phyloP scores from a whole-genome alignment of 2,113 vertebrate genomes.

The Mus spicilegus region DNA sequence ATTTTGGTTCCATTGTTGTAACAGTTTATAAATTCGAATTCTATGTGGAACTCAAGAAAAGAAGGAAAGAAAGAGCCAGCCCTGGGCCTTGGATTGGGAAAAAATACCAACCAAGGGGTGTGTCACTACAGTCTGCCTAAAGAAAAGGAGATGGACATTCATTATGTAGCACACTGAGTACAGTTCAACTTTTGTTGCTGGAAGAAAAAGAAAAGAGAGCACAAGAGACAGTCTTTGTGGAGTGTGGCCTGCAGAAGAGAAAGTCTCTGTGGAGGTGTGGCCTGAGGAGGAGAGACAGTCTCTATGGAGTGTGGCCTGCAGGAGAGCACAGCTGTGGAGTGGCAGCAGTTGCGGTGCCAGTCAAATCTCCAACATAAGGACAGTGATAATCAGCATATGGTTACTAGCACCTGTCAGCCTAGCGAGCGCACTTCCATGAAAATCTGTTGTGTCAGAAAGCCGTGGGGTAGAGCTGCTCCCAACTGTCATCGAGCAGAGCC shows the following conservation, averaged over 20 bases:
- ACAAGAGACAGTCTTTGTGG: background rate
- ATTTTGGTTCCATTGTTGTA: background rate
- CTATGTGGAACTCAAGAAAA: background rate
- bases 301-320: background rate
- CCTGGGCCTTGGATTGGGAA: background rate
- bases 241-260: background rate
- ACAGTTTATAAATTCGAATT: background rate
- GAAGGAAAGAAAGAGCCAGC: background rate
- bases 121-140: background rate
- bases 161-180: background rate
- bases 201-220: background rate
- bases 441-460: constrained; percentile 1
- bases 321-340: background rate
- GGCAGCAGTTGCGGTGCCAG: background rate
- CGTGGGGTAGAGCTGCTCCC: background rate
- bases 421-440: background rate
- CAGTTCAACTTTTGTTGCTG: background rate
- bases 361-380: background rate
- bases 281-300: background rate
- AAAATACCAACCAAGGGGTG: background rate
- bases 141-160: background rate
- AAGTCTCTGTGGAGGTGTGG: background rate
- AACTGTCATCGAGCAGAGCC: background rate
- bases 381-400: background rate
- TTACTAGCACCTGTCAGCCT: background rate